Percentiles rank a stretch among this genome's conserved stretches.
These are phyloP conservation scores for Dolichopus griseipennis DNA, from an alignment of 2,888 invertebrate genomes.

Conservation along the genomic window DNA sequence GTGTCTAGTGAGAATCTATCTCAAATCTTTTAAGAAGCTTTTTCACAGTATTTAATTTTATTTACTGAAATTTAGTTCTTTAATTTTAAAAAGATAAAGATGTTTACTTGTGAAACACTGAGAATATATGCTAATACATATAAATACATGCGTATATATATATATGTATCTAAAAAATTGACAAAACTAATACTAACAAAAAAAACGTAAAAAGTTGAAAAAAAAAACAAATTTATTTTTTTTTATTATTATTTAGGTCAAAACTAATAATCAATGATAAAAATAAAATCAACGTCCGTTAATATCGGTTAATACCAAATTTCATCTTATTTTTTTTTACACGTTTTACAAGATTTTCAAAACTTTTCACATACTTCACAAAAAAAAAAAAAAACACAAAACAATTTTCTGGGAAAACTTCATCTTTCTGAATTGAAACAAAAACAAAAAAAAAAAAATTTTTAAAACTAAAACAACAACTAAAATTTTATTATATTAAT, in stretches of 20 bases:
- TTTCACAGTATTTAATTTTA: too few relatives aligned
- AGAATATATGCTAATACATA: neutral
- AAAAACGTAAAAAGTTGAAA: neutral
- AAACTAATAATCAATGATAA: constrained; percentile 1
- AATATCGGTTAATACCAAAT: neutral
- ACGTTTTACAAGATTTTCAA: constrained; percentile 6
- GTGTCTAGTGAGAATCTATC: too few relatives aligned
- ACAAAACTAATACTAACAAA: neutral
- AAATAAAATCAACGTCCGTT: constrained; percentile 8
- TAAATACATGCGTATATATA: neutral
- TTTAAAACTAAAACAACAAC: neutral
- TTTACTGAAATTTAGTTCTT: too few relatives aligned
- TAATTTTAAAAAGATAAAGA: too few relatives aligned
- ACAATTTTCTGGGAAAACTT: neutral
- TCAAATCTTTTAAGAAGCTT: too few relatives aligned
- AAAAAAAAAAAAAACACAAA: neutral
- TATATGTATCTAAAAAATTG: neutral
- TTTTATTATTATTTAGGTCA: neutral
- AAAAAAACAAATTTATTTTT: neutral
- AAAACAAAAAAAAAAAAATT: neutral
- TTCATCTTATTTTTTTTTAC: constrained; percentile 1
- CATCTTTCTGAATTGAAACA: neutral
- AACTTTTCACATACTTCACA: neutral
- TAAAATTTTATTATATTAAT: neutral
- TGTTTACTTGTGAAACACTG: too few relatives aligned